A percentile compares a stretch with the other conserved stretches of the same genome.
Evolutionary conservation across 2,113 vertebrate species (phyloP).

Genomic region (Corvus moneduloides): DNA sequence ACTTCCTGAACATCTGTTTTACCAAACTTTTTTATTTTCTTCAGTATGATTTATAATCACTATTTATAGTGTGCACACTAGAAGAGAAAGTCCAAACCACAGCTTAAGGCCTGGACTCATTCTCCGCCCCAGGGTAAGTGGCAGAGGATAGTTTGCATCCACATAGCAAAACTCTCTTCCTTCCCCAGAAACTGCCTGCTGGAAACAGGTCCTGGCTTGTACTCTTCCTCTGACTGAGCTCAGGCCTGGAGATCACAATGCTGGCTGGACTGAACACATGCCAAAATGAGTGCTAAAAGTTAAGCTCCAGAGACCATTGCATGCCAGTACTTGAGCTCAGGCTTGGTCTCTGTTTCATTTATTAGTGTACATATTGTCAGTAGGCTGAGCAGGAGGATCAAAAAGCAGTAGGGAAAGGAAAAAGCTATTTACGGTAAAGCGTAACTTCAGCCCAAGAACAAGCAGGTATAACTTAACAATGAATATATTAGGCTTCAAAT

Average conservation of each 20-base stretch:
- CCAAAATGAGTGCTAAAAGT: not conserved
- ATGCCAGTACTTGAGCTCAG: not conserved
- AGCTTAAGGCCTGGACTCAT: not conserved
- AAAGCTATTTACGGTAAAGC: not conserved
- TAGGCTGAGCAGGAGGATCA: conserved; percentile 8
- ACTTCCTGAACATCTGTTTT: conserved; percentile 29
- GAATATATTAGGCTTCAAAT: conserved; percentile 3
- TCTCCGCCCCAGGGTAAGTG: not conserved
- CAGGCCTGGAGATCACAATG: not conserved
- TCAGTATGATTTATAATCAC: not conserved
- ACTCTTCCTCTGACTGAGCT: not conserved
- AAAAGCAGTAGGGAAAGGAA: conserved; percentile 6
- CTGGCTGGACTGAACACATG: not conserved
- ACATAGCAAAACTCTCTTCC: not conserved
- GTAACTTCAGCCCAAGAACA: not conserved
- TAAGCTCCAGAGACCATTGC: not conserved
- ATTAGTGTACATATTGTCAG: not conserved
- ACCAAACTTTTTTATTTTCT: not conserved
- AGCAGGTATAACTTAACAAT: conserved; percentile 22
- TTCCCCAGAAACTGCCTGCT: not conserved
- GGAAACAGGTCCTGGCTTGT: not conserved
- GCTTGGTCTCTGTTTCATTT: not conserved
- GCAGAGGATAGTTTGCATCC: not conserved
- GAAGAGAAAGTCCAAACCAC: conserved; percentile 8
- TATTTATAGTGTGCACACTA: not conserved